Evolutionary conservation across 1,140 invertebrate genomes (phyloP).

Genomic region (Aphis craccivora): DNA sequence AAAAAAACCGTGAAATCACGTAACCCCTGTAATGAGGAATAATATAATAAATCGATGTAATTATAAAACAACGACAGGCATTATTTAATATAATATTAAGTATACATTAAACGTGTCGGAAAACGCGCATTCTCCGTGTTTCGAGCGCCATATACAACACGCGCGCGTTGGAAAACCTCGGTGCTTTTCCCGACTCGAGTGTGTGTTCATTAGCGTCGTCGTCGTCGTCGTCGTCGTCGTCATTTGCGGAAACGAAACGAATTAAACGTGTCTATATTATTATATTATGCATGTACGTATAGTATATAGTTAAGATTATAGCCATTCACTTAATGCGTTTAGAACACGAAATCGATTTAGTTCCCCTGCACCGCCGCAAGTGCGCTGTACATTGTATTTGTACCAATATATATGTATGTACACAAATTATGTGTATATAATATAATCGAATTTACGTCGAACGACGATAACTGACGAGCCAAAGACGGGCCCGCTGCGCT

Average conservation of each 20-base stretch:
- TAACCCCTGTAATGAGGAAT: background rate
- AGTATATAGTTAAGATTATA: background rate
- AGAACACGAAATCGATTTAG: constrained; percentile 17
- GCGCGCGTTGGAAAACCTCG: background rate
- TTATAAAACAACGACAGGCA: background rate
- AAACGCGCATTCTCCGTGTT: background rate
- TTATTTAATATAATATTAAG: background rate
- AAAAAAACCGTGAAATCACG: no score
- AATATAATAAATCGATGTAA: background rate
- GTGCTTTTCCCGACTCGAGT: background rate
- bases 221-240: background rate
- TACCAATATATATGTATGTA: background rate
- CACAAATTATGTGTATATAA: background rate
- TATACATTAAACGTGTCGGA: background rate
- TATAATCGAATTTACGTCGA: background rate
- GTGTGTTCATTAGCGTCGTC: background rate
- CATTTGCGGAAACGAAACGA: background rate
- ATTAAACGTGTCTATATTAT: background rate
- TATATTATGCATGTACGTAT: background rate
- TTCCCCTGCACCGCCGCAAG: background rate
- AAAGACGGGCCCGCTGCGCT: background rate
- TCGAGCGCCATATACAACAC: background rate
- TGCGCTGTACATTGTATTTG: background rate
- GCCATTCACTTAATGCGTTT: background rate
- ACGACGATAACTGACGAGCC: constrained; percentile 32